Conservation (phyloP, 2,888 invertebrate species). For the Trimorus sp. region DNA sequence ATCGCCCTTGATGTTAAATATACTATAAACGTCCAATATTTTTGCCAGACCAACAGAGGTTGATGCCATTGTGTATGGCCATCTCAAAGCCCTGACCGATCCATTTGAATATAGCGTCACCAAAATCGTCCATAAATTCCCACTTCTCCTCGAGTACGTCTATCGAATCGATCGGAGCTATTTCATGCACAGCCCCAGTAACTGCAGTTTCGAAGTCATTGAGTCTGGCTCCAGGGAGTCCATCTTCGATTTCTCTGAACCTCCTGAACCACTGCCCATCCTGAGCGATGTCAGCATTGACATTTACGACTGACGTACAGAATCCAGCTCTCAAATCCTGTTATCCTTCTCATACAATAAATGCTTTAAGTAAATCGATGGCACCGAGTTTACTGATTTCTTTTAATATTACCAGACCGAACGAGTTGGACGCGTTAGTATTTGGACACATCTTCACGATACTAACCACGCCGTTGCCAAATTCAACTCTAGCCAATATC, state of each 20-base stretch:
- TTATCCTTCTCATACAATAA: too few species aligned
- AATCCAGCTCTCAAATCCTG: too few species aligned
- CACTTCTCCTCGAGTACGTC: slow-evolving; percentile 79
- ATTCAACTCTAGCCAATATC: slow-evolving; percentile 90
- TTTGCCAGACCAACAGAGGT: slow-evolving; percentile 86
- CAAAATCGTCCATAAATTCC: slow-evolving; percentile 81
- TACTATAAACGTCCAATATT: too few species aligned
- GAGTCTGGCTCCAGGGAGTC: slow-evolving; percentile 70
- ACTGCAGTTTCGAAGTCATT: slow-evolving; percentile 70
- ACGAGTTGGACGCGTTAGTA: slow-evolving; percentile 96
- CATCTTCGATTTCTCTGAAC: slow-evolving; percentile 68
- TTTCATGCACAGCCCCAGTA: slow-evolving; percentile 42
- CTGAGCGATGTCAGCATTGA: slow-evolving; percentile 22
- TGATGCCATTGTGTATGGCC: slow-evolving; percentile 90
- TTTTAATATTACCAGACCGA: slow-evolving; percentile 86
- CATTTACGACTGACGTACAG: not conserved
- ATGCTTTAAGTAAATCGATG: too few species aligned
- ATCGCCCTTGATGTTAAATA: too few species aligned
- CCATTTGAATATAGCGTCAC: slow-evolving; percentile 75
- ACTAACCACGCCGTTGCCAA: slow-evolving; percentile 93
- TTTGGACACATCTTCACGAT: slow-evolving; percentile 99
- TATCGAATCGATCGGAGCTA: slow-evolving; percentile 69
- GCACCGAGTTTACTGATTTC: not conserved
- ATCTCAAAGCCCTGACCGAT: slow-evolving; percentile 82
- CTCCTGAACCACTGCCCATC: slow-evolving; percentile 67